phyloP scores from a whole-genome alignment of 2,113 vertebrate species.

The Rallus limicola region DNA sequence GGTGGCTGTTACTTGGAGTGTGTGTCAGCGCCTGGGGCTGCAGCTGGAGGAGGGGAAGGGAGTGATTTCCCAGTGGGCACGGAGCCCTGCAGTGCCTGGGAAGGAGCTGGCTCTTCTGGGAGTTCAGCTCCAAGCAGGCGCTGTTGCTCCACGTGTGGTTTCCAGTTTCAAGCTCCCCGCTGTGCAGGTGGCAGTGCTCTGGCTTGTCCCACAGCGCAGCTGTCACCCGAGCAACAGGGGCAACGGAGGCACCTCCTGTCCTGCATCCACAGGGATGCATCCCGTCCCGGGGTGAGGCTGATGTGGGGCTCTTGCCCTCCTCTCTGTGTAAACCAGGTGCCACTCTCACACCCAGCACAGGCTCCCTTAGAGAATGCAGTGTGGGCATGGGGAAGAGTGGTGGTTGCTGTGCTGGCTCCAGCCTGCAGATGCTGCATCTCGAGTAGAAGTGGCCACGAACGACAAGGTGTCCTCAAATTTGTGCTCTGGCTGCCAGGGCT shows the following conservation, averaged over 20 bases:
- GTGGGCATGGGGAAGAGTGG: not conserved
- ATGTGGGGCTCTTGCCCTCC: not conserved
- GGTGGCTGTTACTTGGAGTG: not conserved
- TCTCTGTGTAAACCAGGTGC: not conserved
- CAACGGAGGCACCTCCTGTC: fast-evolving
- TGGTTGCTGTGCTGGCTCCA: not conserved
- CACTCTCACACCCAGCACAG: not conserved
- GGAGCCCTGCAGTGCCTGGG: not conserved
- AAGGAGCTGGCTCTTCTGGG: not conserved
- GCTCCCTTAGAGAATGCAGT: fast-evolving
- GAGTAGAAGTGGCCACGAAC: not conserved
- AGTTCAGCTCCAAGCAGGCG: not conserved
- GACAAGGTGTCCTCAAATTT: not conserved
- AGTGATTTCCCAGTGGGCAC: not conserved
- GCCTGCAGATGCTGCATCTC: fast-evolving
- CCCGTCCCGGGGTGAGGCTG: fast-evolving
- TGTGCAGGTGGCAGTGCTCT: fast-evolving
- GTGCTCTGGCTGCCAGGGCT: fast-evolving
- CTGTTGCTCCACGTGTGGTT: fast-evolving
- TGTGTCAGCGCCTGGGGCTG: not conserved
- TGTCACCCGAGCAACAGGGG: not conserved
- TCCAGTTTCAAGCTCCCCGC: not conserved
- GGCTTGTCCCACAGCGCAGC: not conserved
- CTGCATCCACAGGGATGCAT: not conserved
- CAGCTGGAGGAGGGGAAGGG: not conserved